Conservation (phyloP, 2,797 vertebrate species). For the Pipistrellus nathusii region DNA sequence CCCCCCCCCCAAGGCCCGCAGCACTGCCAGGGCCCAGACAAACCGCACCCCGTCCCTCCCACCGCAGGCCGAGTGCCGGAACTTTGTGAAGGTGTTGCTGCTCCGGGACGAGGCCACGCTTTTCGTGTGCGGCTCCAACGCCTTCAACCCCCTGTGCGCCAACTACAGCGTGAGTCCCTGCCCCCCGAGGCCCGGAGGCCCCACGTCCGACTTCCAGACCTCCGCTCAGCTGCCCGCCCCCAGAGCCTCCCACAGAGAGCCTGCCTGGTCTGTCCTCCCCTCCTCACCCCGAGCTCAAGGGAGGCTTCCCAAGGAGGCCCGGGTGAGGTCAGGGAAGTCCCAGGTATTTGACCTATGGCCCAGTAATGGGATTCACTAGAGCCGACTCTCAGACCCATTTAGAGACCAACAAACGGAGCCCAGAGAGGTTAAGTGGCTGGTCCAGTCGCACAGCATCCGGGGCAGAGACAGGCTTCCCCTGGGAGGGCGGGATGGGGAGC, state of each 20-base stretch:
- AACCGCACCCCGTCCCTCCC: background rate
- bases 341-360: background rate
- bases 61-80: slow-evolving; percentile 95
- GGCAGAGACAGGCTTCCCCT: background rate
- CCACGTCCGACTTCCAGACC: background rate
- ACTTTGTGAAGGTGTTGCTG: slow-evolving; percentile 97
- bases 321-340: background rate
- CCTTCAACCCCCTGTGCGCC: slow-evolving; percentile 96
- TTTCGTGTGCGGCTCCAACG: slow-evolving; percentile 96
- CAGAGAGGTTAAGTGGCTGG: background rate
- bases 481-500: background rate
- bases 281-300: background rate
- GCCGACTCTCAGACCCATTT: background rate
- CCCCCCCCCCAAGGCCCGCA: no score
- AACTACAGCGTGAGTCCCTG: slow-evolving; percentile 95
- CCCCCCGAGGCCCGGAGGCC: background rate
- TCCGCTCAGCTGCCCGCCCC: background rate
- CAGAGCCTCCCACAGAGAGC: background rate
- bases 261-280: background rate
- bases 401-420: background rate
- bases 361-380: background rate
- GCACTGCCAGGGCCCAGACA: rapidly evolving
- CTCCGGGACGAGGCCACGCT: slow-evolving; percentile 91
- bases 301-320: background rate
- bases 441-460: background rate